A percentile compares a stretch with the other conserved stretches of the same genome.
phyloP scores from a whole-genome alignment of 2,113 vertebrate genomes.

The Herpailurus yagouaroundi region DNA sequence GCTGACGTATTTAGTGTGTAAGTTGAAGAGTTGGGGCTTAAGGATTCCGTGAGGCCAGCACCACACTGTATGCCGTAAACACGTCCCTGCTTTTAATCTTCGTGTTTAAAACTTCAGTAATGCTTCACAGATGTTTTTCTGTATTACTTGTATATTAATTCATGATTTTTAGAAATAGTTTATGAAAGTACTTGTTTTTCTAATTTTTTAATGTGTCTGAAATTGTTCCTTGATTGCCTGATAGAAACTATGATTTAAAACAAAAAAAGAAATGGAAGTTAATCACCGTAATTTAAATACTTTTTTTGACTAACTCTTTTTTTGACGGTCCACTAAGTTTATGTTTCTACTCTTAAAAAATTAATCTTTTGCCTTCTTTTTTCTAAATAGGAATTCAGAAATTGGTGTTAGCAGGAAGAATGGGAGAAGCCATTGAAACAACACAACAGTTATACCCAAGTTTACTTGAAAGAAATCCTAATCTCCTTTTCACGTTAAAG shows the following conservation, averaged over 20 bases:
- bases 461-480: slow-evolving; percentile 98
- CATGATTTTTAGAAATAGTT: neutral
- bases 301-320: neutral
- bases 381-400: slow-evolving; percentile 97
- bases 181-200: neutral
- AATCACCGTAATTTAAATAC: neutral
- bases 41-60: neutral
- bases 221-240: neutral
- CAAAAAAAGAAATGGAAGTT: slow-evolving; percentile 38
- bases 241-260: neutral
- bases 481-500: slow-evolving; percentile 99
- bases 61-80: neutral
- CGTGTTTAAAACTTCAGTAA: neutral
- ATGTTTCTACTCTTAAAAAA: slow-evolving; percentile 34
- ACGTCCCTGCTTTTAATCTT: neutral
- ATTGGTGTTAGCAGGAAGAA: slow-evolving; percentile 98
- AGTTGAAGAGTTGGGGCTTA: neutral
- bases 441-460: slow-evolving; percentile 98
- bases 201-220: neutral
- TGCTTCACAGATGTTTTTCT: slow-evolving; percentile 7
- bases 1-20: neutral
- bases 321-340: neutral
- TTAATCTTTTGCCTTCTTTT: slow-evolving; percentile 80
- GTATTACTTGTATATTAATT: neutral
- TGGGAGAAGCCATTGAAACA: slow-evolving; percentile 99